Percentiles rank a stretch among this genome's conserved stretches.
Conservation (phyloP, 2,888 invertebrate species). For the Lasioglossum marginatum region DNA sequence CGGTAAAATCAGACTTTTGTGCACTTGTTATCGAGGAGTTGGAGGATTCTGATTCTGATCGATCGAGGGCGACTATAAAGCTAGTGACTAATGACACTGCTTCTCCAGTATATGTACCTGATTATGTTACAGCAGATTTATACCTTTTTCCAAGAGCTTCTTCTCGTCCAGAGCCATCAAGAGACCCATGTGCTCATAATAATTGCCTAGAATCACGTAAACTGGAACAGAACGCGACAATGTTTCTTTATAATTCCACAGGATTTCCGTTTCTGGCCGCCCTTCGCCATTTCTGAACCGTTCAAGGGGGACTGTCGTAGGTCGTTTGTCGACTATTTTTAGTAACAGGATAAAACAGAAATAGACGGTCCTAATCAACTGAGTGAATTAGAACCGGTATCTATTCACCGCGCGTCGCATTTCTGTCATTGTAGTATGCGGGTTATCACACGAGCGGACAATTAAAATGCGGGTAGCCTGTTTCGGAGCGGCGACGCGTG, state of each 20-base stretch:
- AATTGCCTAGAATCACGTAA: slow-evolving; percentile 95
- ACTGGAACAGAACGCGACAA: slow-evolving; percentile 87
- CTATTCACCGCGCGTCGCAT: slow-evolving; percentile 58
- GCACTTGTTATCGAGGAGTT: background rate
- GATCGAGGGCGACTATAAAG: background rate
- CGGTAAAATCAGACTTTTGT: background rate
- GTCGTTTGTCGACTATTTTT: slow-evolving; percentile 33
- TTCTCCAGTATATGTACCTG: slow-evolving; percentile 65
- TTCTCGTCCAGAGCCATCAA: slow-evolving; percentile 93
- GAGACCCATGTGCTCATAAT: slow-evolving; percentile 96
- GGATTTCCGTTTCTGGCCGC: background rate
- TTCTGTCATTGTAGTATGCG: slow-evolving; percentile 58
- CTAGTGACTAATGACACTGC: slow-evolving; percentile 37
- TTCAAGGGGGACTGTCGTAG: background rate
- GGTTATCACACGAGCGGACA: slow-evolving; percentile 40
- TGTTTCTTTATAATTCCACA: background rate
- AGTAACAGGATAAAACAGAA: slow-evolving; percentile 26
- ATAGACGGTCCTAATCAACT: slow-evolving; percentile 33
- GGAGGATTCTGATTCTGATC: background rate
- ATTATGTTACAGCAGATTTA: slow-evolving; percentile 73
- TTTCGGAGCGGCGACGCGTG: background rate
- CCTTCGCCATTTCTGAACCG: background rate
- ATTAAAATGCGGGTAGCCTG: slow-evolving; percentile 61
- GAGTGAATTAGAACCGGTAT: slow-evolving; percentile 38
- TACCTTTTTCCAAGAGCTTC: slow-evolving; percentile 92